These are phyloP conservation scores for Tragelaphus eurycerus DNA, from an alignment of 2,797 vertebrate species.

Conservation along the genomic window DNA sequence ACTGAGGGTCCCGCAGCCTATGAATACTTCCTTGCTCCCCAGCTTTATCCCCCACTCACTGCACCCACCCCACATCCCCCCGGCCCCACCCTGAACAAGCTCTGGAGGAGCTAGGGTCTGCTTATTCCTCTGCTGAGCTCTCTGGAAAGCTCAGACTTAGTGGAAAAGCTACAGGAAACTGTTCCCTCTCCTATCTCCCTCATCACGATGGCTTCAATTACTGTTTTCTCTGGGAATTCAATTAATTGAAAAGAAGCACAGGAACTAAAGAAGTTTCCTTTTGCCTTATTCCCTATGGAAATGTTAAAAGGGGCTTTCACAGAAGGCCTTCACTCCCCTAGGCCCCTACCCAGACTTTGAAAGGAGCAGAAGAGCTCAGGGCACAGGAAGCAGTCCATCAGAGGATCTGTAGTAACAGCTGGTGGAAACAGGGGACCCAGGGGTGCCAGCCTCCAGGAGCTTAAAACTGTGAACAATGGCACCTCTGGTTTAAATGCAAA, in stretches of 20 bases:
- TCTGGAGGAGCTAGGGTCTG: rapidly evolving
- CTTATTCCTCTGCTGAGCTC: background rate
- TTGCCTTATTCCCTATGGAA: background rate
- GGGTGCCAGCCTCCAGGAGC: background rate
- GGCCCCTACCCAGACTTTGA: background rate
- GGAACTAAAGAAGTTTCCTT: background rate
- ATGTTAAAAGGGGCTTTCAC: background rate
- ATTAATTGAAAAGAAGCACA: background rate
- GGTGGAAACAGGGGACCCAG: background rate
- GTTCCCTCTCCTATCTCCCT: background rate
- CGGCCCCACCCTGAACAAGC: rapidly evolving
- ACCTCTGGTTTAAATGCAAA: background rate
- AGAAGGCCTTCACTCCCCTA: background rate
- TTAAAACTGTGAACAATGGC: background rate
- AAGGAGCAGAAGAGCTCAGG: background rate
- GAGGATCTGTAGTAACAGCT: background rate
- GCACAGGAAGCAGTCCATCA: background rate
- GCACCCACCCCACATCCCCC: no score
- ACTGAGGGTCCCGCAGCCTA: background rate
- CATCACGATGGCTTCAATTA: background rate
- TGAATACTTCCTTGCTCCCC: background rate
- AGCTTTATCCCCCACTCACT: background rate
- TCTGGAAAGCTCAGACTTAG: background rate
- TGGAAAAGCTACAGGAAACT: background rate
- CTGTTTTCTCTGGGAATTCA: background rate